phyloP scores from a whole-genome alignment of 2,113 vertebrate species.

The Bettongia penicillata region DNA sequence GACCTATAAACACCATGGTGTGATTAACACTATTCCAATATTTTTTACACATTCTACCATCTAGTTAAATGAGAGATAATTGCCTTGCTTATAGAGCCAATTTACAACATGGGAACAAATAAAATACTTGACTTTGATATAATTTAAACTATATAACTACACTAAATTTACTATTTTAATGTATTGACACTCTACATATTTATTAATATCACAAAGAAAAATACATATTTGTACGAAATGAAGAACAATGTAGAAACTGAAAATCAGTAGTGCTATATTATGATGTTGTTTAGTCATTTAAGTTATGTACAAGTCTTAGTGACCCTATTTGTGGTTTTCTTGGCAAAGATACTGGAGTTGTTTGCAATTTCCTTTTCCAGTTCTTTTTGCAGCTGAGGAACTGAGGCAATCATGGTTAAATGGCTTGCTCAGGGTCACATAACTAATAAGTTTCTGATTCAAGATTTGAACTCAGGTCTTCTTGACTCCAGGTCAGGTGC shows the following conservation, averaged over 20 bases:
- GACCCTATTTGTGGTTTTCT: background rate
- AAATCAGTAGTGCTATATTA: conserved; percentile 68
- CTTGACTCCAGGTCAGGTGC: no score
- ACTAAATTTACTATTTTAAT: conserved; percentile 70
- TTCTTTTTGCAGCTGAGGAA: background rate
- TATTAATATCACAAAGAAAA: conserved; percentile 64
- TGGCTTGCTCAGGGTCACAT: background rate
- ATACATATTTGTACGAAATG: conserved; percentile 59
- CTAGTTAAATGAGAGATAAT: conserved; percentile 48
- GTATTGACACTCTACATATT: conserved; percentile 61
- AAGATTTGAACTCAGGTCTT: background rate
- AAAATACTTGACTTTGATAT: conserved; percentile 44
- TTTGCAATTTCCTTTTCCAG: background rate
- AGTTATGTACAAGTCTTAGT: background rate
- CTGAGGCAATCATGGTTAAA: background rate
- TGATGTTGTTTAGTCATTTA: background rate
- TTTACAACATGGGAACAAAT: conserved; percentile 67
- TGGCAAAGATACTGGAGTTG: background rate
- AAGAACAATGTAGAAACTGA: conserved; percentile 59
- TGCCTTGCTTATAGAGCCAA: conserved; percentile 44
- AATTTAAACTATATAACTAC: conserved; percentile 52
- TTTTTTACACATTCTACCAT: conserved; percentile 27
- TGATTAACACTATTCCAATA: background rate
- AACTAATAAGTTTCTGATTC: background rate
- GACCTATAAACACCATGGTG: background rate